phyloP scores from a whole-genome alignment of 23 tunicate species.

The Diplosoma virens region DNA sequence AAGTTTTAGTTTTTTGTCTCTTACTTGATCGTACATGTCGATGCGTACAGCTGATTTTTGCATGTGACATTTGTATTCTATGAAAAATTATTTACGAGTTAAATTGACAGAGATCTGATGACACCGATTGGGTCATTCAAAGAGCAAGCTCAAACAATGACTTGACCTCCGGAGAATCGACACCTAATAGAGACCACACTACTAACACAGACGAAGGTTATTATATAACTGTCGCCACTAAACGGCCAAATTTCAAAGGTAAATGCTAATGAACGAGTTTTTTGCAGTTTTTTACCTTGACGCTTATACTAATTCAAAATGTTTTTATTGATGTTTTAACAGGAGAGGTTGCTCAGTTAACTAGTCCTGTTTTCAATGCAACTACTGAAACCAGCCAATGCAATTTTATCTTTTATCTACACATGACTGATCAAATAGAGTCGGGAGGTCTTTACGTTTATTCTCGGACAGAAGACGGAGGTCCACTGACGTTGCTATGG shows the following conservation, averaged over 20 bases:
- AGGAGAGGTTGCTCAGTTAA: conserved; percentile 76
- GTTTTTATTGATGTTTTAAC: background rate
- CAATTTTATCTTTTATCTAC: conserved; percentile 66
- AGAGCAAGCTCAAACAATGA: conserved; percentile 63
- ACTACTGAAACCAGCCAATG: conserved; percentile 56
- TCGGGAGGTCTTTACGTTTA: conserved; percentile 73
- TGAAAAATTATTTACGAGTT: background rate
- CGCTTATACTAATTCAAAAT: background rate
- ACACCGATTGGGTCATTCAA: conserved; percentile 68
- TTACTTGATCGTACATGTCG: too few relatives aligned
- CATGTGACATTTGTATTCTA: background rate
- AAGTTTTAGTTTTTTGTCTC: too few relatives aligned
- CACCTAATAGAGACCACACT: conserved; percentile 90
- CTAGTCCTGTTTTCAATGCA: conserved; percentile 80
- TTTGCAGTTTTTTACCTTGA: background rate
- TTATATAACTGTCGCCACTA: conserved; percentile 69
- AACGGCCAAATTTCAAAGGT: conserved; percentile 86
- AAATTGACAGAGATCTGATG: conserved; percentile 43
- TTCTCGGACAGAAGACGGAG: conserved; percentile 63
- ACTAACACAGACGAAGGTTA: conserved; percentile 71
- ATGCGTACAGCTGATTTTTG: too few relatives aligned
- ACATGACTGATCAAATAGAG: conserved; percentile 65
- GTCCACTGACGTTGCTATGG: conserved; percentile 61
- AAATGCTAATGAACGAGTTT: too few relatives aligned
- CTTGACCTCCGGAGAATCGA: conserved; percentile 61